These are phyloP conservation scores for Callithrix jacchus DNA, from an alignment of 2,113 vertebrate species.

Conservation along the genomic window DNA sequence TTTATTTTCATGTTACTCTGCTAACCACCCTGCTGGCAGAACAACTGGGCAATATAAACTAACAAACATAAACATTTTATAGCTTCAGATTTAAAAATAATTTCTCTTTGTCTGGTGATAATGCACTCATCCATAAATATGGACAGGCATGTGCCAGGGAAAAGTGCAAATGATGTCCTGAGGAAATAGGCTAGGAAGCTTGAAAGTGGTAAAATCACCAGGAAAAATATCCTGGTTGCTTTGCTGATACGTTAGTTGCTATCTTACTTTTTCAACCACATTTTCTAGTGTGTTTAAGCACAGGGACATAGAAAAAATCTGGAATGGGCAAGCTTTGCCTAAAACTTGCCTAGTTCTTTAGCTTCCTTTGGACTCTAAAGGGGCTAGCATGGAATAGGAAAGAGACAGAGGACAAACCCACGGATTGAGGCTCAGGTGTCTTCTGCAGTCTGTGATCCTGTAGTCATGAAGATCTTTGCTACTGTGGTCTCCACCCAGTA, in stretches of 20 bases:
- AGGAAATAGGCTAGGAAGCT: neutral
- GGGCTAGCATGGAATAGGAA: neutral
- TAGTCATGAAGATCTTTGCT: neutral
- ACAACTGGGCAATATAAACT: neutral
- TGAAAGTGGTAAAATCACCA: neutral
- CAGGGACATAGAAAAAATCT: neutral
- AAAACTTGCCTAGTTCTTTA: neutral
- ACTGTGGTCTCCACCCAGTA: neutral
- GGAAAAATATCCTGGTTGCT: neutral
- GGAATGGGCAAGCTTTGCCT: neutral
- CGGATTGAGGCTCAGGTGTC: neutral
- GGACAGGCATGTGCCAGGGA: neutral
- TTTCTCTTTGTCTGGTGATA: neutral
- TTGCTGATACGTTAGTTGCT: neutral
- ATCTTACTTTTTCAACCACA: neutral
- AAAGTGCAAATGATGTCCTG: neutral
- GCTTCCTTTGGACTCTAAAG: neutral
- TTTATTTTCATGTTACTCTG: neutral
- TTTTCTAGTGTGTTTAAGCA: neutral
- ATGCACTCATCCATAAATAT: neutral
- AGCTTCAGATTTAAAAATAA: conserved; percentile 3
- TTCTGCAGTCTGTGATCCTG: neutral
- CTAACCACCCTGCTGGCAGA: neutral
- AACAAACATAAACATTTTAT: neutral
- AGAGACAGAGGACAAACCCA: neutral